A percentile compares a stretch with the other conserved stretches of the same genome.
Conservation (phyloP, 2,797 vertebrate genomes). For the Eidolon dupreanum region DNA sequence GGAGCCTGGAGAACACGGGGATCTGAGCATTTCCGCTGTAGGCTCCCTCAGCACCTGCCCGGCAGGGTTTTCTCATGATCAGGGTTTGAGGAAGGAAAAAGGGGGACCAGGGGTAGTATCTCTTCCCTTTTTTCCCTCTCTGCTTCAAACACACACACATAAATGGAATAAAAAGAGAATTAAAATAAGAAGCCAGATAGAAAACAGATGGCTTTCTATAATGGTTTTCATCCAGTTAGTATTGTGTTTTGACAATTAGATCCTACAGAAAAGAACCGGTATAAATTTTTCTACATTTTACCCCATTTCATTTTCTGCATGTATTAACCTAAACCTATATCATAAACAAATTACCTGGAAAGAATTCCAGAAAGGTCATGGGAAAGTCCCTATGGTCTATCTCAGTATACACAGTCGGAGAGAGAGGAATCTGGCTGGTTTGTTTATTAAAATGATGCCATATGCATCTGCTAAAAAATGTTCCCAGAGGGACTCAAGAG, state of each 20-base stretch:
- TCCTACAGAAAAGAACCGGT: constrained; percentile 31
- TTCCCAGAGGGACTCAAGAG: neutral
- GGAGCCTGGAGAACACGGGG: neutral
- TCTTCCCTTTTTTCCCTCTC: neutral
- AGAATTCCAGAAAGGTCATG: neutral
- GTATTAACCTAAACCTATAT: neutral
- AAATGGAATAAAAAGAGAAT: constrained; percentile 57
- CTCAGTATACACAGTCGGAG: neutral
- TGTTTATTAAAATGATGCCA: neutral
- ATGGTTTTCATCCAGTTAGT: constrained; percentile 49
- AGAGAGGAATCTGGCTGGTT: neutral
- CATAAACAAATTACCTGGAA: neutral
- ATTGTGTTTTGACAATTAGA: constrained; percentile 56
- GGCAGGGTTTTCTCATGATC: neutral
- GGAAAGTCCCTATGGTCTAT: neutral
- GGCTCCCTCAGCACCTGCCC: no score
- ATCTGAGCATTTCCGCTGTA: neutral
- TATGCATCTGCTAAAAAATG: neutral
- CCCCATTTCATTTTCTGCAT: neutral
- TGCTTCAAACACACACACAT: constrained; percentile 39
- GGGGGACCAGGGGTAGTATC: neutral
- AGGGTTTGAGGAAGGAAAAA: neutral
- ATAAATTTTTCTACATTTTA: neutral
- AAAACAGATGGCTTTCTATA: constrained; percentile 65
- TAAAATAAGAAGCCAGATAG: constrained; percentile 47